phyloP scores from a whole-genome alignment of 2,113 vertebrate species.

The Pleuronectes platessa region DNA sequence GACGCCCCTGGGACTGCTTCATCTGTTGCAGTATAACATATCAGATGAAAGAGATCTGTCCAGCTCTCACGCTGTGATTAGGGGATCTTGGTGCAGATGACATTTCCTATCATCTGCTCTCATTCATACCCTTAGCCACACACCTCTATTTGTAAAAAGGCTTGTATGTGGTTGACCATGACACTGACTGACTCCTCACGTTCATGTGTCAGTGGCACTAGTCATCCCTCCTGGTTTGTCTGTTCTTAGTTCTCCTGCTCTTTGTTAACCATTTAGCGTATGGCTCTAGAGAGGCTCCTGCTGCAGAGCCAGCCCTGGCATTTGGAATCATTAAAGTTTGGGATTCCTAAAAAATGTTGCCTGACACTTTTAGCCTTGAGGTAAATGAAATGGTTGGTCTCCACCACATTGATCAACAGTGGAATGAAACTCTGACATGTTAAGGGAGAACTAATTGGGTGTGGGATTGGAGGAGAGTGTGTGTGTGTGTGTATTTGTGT shows the following conservation, averaged over 20 bases:
- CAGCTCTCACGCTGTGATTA: not conserved
- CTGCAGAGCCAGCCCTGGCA: not conserved
- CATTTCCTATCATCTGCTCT: not conserved
- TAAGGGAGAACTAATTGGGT: constrained; percentile 72
- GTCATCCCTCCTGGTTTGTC: not conserved
- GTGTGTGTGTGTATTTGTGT: not conserved
- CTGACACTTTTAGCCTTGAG: constrained; percentile 62
- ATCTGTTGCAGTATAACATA: constrained; percentile 5
- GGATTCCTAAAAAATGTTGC: constrained; percentile 45
- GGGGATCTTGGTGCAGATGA: not conserved
- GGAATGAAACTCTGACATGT: constrained; percentile 71
- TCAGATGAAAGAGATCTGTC: not conserved
- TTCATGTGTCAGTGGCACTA: not conserved
- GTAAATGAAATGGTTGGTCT: constrained; percentile 67
- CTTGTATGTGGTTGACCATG: not conserved
- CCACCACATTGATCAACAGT: constrained; percentile 75
- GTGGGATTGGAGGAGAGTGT: constrained; percentile 1
- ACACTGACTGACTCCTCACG: not conserved
- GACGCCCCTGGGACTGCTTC: constrained; percentile 17
- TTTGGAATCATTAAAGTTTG: constrained; percentile 23
- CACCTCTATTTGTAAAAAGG: not conserved
- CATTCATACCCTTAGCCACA: not conserved
- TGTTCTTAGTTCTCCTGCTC: not conserved
- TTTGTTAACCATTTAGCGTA: constrained; percentile 16
- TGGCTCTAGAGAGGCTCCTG: not conserved